A percentile compares a stretch with the other conserved stretches of the same genome.
Conservation (phyloP, 2,888 invertebrate species). For the Xestia c-nigrum region DNA sequence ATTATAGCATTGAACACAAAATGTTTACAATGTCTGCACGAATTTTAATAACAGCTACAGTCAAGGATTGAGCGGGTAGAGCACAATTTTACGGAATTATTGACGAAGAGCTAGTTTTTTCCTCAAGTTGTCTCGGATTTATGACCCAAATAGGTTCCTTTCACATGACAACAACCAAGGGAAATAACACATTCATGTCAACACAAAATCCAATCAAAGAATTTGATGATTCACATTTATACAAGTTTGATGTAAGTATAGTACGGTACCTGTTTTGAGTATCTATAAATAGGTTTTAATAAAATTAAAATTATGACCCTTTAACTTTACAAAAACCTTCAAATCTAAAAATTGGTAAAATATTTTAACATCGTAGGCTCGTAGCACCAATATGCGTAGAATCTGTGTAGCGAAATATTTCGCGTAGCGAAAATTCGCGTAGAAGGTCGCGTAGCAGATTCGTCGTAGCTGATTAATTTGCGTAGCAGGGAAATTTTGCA, state of each 20-base stretch:
- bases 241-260: neutral
- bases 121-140: slow-evolving; percentile 29
- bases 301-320: neutral
- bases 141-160: slow-evolving; percentile 3
- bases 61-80: slow-evolving; percentile 36
- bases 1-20: slow-evolving; percentile 56
- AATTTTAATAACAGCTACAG: slow-evolving; percentile 51
- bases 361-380: neutral
- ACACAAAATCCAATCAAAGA: neutral
- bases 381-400: slow-evolving; percentile 5
- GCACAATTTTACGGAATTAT: slow-evolving; percentile 21
- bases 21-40: slow-evolving; percentile 62
- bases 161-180: neutral
- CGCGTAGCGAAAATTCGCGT: slow-evolving; percentile 53
- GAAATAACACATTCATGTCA: neutral
- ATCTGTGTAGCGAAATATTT: slow-evolving; percentile 41
- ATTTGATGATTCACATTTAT: neutral
- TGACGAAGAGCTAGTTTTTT: slow-evolving; percentile 32
- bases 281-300: neutral
- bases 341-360: neutral
- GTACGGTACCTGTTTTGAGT: neutral
- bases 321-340: neutral
- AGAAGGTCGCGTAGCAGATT: slow-evolving; percentile 44
- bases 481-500: slow-evolving; percentile 37
- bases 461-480: slow-evolving; percentile 51